Percentiles rank a stretch among this genome's conserved stretches.
These are phyloP conservation scores for Polylopha cassiicola DNA, from an alignment of 2,888 invertebrate genomes.

Conservation along the genomic window DNA sequence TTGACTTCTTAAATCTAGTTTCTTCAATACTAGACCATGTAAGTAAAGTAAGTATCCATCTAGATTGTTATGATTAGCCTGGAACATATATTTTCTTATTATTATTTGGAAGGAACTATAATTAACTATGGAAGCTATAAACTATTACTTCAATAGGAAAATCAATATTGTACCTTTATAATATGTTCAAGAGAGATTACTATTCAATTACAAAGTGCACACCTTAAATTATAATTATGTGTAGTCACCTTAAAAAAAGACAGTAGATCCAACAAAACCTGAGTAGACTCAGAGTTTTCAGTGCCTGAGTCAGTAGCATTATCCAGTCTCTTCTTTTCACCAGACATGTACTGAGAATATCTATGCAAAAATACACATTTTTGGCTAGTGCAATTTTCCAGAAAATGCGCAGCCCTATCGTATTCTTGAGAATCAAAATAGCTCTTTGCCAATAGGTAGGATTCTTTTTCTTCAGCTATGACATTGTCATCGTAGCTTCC, in stretches of 20 bases:
- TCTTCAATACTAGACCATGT: constrained; percentile 93
- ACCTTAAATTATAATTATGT: no score
- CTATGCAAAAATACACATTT: constrained; percentile 89
- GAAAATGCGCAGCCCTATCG: constrained; percentile 89
- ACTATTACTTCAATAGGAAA: no score
- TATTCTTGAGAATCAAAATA: constrained; percentile 95
- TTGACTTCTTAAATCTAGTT: constrained; percentile 85
- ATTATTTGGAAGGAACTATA: no score
- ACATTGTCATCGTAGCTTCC: constrained; percentile 59
- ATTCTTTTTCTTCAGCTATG: constrained; percentile 80
- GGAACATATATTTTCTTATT: no score
- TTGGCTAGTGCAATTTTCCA: constrained; percentile 81
- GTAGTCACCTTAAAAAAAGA: constrained; percentile 72
- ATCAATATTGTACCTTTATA: no score
- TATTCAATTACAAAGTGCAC: no score
- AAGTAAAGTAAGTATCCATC: constrained; percentile 94
- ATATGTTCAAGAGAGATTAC: no score
- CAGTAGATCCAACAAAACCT: constrained; percentile 61
- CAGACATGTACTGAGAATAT: constrained; percentile 91
- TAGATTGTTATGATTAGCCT: constrained; percentile 79
- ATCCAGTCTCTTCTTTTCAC: constrained; percentile 93
- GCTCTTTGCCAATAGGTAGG: constrained; percentile 87
- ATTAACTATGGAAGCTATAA: no score
- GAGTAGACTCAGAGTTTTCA: constrained; percentile 63
- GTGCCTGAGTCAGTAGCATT: constrained; percentile 71